Evolutionary conservation across 2,113 vertebrate species (phyloP), one percentile per base, ranked within the genome.

Genomic region (Neomonachus schauinslandi): DNA sequence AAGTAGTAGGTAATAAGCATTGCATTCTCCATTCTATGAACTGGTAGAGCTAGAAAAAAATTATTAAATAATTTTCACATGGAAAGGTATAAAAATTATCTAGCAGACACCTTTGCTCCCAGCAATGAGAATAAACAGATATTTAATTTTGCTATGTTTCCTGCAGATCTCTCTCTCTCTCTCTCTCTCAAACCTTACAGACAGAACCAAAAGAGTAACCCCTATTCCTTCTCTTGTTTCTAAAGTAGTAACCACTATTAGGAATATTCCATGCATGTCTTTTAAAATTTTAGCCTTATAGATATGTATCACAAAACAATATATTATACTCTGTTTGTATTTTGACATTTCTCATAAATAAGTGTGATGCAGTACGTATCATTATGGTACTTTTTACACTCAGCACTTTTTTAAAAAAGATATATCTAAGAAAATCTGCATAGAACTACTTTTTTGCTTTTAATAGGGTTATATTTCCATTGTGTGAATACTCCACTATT

Each of bases 381-480:
- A 49, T 65, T 88, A 13, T 69, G 31, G 5, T 61, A 36, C 8
- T 86, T 90, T 90, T 94, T 79, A 21, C 7, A 24, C 10, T 28
- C 51, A 84, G 42, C 15, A 39, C 67, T 67, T 69, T 96, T 96
- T 95, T 96, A 93, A 33, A 22, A 88, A 55, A 79, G 15, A 90
- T 11, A 79, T 8, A 69, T 63, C 8, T 57, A 89, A 61, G 36
- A 76, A 74, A 53, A n/a, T 51, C 33, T 42, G 3, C 72, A 51
- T 13, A 42, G 28, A 80, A 89, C 31, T 67, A 7, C 31, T 67
- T 33, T 14, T 67, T 33, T 33, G 28, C 63, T 16, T 67, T 31
- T 16, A 67, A 69, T 69, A 36, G 16, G 18, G 8, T n/a, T n/a
- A 15, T 36, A 51, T 28, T 59, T 53, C 18, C 26, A 33, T 46